Conservation (phyloP, 2,888 invertebrate species). For the Dynastes tityus region DNA sequence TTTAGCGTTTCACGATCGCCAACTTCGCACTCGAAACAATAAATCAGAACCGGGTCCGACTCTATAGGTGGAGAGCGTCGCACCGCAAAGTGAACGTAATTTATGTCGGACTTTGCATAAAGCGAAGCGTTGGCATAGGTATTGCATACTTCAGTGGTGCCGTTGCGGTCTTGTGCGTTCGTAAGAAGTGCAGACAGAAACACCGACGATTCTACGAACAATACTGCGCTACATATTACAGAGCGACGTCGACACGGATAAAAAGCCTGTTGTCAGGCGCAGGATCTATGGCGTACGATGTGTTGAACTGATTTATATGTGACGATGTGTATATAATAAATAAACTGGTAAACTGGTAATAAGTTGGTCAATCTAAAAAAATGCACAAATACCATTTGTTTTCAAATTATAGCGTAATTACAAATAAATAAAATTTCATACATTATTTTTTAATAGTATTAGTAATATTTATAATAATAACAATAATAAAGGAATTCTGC, state of each 20-base stretch:
- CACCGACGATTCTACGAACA: constrained; percentile 6
- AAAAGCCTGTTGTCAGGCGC: background rate
- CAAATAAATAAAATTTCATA: too few species aligned
- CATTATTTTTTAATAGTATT: too few species aligned
- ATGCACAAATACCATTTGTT: too few species aligned
- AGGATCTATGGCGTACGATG: background rate
- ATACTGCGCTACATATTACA: constrained; percentile 11
- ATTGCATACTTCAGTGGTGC: constrained; percentile 25
- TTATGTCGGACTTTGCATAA: constrained; percentile 34
- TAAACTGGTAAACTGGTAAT: too few species aligned
- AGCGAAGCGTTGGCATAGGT: constrained; percentile 27
- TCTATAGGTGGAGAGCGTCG: constrained; percentile 34
- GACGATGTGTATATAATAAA: too few species aligned
- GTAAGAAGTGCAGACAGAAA: constrained; percentile 12
- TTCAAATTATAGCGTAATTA: too few species aligned
- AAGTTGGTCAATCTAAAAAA: too few species aligned
- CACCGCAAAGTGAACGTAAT: constrained; percentile 38
- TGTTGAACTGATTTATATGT: background rate
- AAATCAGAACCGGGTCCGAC: constrained; percentile 16
- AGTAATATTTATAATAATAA: too few species aligned
- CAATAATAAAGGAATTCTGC: too few species aligned
- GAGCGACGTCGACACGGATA: background rate
- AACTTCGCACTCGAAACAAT: constrained; percentile 13
- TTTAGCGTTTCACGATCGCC: constrained; percentile 36
- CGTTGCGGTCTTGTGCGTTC: constrained; percentile 2